phyloP scores from a whole-genome alignment of 2,113 vertebrate species.

The Elanoides forficatus region DNA sequence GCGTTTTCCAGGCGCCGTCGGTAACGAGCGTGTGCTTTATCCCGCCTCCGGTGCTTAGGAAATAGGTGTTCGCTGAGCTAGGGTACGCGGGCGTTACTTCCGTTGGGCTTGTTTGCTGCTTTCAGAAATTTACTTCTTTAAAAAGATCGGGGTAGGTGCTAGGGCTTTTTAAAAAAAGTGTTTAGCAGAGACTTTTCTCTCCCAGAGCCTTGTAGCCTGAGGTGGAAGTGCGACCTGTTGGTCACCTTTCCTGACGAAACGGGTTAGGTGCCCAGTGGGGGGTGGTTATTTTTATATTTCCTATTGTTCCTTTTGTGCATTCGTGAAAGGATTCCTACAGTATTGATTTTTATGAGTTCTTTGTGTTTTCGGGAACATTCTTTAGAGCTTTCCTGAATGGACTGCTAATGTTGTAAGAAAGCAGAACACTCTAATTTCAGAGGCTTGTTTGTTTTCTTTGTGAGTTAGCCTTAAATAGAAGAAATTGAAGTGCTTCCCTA shows the following conservation, averaged over 20 bases:
- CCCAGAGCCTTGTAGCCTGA: background rate
- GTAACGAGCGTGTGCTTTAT: fast-evolving
- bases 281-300: background rate
- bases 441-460: background rate
- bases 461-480: background rate
- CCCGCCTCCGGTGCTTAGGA: fast-evolving
- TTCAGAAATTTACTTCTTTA: too few relatives aligned
- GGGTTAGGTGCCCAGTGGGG: fast-evolving
- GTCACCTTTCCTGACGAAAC: background rate
- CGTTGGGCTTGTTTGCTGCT: background rate
- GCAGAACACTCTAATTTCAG: background rate
- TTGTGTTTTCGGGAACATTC: background rate
- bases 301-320: fast-evolving
- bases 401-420: background rate
- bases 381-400: background rate
- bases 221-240: background rate
- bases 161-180: fast-evolving
- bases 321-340: background rate
- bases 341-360: background rate
- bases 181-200: background rate
- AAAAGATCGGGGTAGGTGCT: too few relatives aligned
- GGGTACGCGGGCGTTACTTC: fast-evolving
- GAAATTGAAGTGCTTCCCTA: background rate
- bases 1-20: background rate
- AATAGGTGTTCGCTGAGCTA: fast-evolving